phyloP scores from a whole-genome alignment of 2,888 invertebrate genomes.

The Vandiemenella viatica region DNA sequence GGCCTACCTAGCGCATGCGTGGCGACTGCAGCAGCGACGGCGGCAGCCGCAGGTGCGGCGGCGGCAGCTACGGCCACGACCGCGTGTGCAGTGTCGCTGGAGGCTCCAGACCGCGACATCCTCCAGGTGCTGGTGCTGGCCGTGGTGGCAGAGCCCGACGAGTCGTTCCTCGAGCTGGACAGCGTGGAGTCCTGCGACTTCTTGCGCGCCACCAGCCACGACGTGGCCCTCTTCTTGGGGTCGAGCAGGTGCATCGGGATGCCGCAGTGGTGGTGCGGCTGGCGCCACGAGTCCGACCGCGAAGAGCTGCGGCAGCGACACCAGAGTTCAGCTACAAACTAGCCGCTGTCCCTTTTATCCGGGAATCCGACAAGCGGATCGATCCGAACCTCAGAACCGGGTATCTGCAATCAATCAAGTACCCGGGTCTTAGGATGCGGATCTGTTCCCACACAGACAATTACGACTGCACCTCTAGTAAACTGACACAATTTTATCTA shows the following conservation, averaged over 20 bases:
- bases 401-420: no score
- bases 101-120: constrained; percentile 68
- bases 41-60: constrained; percentile 4
- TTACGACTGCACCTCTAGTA: no score
- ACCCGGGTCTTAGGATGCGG: no score
- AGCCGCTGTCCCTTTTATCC: no score
- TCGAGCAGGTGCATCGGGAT: constrained; percentile 59
- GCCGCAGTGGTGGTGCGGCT: constrained; percentile 55
- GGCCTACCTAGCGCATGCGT: no score
- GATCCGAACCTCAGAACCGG: no score
- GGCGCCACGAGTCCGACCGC: constrained; percentile 74
- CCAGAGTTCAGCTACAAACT: no score
- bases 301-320: no score
- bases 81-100: constrained; percentile 33
- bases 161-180: constrained; percentile 80
- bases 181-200: constrained; percentile 85
- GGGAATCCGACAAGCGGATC: no score
- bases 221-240: constrained; percentile 65
- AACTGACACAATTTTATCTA: no score
- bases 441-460: no score
- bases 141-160: constrained; percentile 75
- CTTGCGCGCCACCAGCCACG: constrained; percentile 82
- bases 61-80: constrained; percentile 8
- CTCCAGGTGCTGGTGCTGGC: constrained; percentile 84
- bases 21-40: no score